These are phyloP conservation scores for Trichosurus vulpecula DNA, from an alignment of 2,797 vertebrate species.

Conservation along the genomic window DNA sequence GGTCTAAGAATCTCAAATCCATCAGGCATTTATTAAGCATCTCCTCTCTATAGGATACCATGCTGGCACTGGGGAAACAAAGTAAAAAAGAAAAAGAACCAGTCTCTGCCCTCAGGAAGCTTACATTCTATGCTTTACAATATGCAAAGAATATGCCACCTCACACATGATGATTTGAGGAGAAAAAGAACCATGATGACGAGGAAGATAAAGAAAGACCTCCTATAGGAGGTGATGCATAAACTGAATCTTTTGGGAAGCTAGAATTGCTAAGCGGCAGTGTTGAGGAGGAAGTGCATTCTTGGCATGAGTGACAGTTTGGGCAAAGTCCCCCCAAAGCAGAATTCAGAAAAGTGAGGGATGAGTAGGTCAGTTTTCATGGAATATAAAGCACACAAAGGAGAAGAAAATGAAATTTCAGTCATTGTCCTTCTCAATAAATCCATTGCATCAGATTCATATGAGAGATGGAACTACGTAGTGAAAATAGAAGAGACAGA, in stretches of 20 bases:
- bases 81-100: not conserved
- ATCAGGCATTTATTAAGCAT: not conserved
- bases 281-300: no score
- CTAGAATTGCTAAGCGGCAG: no score
- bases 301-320: no score
- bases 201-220: not conserved
- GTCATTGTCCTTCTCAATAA: no score
- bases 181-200: not conserved
- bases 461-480: no score
- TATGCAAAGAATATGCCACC: not conserved
- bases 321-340: no score
- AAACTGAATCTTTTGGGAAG: not conserved
- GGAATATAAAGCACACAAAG: no score
- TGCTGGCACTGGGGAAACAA: not conserved
- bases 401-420: no score
- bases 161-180: not conserved
- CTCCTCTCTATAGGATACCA: not conserved
- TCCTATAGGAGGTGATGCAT: not conserved
- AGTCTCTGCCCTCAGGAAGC: not conserved
- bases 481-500: no score
- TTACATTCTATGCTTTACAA: not conserved
- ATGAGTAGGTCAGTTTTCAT: no score
- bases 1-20: not conserved
- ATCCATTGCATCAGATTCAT: no score
- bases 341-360: no score